Conservation (phyloP, 2,888 invertebrate genomes). For the Microplitis deprimator region DNA sequence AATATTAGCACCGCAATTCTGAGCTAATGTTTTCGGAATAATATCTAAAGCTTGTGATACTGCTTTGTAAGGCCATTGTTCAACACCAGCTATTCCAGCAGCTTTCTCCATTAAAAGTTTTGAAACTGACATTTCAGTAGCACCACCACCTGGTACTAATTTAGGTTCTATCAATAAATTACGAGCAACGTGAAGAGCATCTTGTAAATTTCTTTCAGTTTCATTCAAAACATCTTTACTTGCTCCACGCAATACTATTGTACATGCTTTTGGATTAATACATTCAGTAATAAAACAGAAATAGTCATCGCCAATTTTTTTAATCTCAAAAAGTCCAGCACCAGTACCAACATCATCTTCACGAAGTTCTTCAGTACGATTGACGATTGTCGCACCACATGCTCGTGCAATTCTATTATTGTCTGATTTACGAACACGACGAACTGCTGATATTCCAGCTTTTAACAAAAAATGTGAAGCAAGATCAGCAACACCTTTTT, state of each 20-base stretch:
- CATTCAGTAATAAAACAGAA: conserved; percentile 95
- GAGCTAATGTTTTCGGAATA: conserved; percentile 96
- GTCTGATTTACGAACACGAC: conserved; percentile 91
- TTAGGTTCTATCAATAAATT: conserved; percentile 86
- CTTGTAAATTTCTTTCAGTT: conserved; percentile 95
- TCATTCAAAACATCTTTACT: conserved; percentile 98
- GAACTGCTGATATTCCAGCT: conserved; percentile 84
- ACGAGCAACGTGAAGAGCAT: conserved; percentile 96
- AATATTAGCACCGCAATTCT: conserved; percentile 98
- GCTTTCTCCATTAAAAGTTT: conserved; percentile 85
- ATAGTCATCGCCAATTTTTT: conserved; percentile 94
- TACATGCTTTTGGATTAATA: conserved; percentile 98
- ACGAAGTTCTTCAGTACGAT: conserved; percentile 94
- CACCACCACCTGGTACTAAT: conserved; percentile 84
- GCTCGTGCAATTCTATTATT: conserved; percentile 97
- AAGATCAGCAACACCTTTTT: conserved; percentile 96
- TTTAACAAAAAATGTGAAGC: conserved; percentile 92
- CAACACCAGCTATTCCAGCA: conserved; percentile 79
- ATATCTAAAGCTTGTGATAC: conserved; percentile 96
- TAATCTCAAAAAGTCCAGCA: conserved; percentile 97
- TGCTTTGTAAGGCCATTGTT: conserved; percentile 95
- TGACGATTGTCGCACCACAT: conserved; percentile 95
- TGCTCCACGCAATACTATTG: conserved; percentile 94
- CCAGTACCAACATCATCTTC: conserved; percentile 94
- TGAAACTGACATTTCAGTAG: conserved; percentile 97